These are phyloP conservation scores for Gallinago nigripennis DNA, from an alignment of 2,797 vertebrate species.

Conservation along the genomic window DNA sequence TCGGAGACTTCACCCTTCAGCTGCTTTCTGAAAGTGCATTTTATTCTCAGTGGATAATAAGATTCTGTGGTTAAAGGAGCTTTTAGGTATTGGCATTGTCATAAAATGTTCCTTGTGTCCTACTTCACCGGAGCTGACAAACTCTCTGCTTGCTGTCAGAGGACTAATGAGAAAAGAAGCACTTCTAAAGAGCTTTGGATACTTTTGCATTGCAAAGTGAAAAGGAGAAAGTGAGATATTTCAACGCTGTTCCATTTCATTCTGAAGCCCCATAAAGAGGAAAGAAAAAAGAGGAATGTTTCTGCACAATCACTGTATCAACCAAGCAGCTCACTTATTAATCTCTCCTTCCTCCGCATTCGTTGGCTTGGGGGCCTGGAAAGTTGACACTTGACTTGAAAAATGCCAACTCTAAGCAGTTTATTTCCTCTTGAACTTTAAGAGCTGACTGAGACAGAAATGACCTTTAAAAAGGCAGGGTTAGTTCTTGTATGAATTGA, in stretches of 20 bases:
- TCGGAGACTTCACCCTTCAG: neutral
- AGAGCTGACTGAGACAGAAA: conserved; percentile 74
- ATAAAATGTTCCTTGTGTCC: neutral
- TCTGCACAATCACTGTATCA: conserved; percentile 58
- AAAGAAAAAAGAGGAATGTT: neutral
- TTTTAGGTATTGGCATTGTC: neutral
- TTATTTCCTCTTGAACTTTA: conserved; percentile 82
- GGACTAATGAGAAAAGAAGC: conserved; percentile 51
- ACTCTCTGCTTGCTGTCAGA: conserved; percentile 4
- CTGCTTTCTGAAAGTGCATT: neutral
- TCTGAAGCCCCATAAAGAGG: conserved; percentile 4
- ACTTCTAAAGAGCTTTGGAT: conserved; percentile 19
- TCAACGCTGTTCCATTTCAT: conserved; percentile 12
- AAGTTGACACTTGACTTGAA: conserved; percentile 78
- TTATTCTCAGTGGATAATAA: conserved; percentile 29
- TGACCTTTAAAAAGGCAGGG: conserved; percentile 79
- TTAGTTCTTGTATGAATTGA: conserved; percentile 66
- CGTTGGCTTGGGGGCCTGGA: conserved; percentile 44
- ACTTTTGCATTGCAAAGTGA: conserved; percentile 21
- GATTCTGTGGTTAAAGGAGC: neutral
- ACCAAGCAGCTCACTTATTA: conserved; percentile 60
- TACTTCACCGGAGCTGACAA: conserved; percentile 15
- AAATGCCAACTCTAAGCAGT: conserved; percentile 78
- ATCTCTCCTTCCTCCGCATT: conserved; percentile 47
- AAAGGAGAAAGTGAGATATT: conserved; percentile 57